These are phyloP conservation scores for Lasaia peninsularis DNA, from an alignment of 1,140 invertebrate genomes.

Conservation along the genomic window DNA sequence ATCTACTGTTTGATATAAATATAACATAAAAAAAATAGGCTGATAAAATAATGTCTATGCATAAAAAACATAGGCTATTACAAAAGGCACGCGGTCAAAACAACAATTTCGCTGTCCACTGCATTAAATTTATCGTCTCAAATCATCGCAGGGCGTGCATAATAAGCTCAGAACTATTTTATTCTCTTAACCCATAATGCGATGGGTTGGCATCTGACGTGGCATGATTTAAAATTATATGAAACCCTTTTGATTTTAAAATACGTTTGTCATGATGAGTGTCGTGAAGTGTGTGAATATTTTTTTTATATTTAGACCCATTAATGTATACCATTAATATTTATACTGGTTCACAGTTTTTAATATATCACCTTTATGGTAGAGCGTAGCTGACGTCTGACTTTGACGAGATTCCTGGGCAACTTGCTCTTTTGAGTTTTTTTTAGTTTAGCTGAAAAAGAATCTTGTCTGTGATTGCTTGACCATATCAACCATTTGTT, in stretches of 20 bases:
- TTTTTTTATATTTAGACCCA: background rate
- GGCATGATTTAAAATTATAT: background rate
- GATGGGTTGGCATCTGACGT: background rate
- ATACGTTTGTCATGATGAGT: background rate
- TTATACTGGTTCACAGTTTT: too few relatives aligned
- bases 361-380: too few relatives aligned
- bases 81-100: conserved; percentile 61
- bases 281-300: background rate
- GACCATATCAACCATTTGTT: too few relatives aligned
- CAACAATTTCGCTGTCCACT: conserved; percentile 73
- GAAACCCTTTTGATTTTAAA: conserved; percentile 1
- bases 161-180: conserved; percentile 57
- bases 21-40: too few relatives aligned
- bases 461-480: too few relatives aligned
- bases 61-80: conserved; percentile 48
- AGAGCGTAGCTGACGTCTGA: too few relatives aligned
- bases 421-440: too few relatives aligned
- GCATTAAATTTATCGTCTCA: conserved; percentile 69
- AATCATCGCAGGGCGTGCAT: conserved; percentile 71
- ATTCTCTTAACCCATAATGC: conserved; percentile 17
- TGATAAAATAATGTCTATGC: background rate
- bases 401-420: too few relatives aligned
- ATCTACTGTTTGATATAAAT: too few relatives aligned
- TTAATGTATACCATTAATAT: too few relatives aligned
- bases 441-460: too few relatives aligned